Evolutionary conservation across 2,888 invertebrate species (phyloP).

Genomic region (Pantelozetes paolii): DNA sequence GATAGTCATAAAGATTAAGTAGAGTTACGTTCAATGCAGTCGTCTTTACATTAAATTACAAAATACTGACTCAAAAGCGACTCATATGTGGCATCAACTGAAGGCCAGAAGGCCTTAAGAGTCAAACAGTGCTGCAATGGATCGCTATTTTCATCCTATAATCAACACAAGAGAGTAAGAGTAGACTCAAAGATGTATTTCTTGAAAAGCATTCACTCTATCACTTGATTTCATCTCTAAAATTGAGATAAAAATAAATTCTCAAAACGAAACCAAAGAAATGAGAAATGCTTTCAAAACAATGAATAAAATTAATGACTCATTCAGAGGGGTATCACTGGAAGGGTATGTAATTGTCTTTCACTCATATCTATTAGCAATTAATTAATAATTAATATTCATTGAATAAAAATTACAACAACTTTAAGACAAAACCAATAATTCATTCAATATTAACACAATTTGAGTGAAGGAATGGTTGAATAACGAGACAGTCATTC

Average conservation of each 20-base stretch:
- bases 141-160: conserved; percentile 15
- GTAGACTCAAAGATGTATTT: conserved; percentile 21
- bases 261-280: background rate
- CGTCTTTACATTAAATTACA: background rate
- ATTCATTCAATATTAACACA: too few species aligned
- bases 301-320: background rate
- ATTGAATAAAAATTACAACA: background rate
- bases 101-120: background rate
- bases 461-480: background rate
- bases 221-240: background rate
- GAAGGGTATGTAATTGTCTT: too few species aligned
- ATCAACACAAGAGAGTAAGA: background rate
- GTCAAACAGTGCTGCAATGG: background rate
- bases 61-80: conserved; percentile 17
- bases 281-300: background rate
- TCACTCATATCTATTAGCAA: too few species aligned
- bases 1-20: conserved; percentile 34
- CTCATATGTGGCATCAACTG: background rate
- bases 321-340: too few species aligned
- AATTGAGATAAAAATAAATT: background rate
- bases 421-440: background rate
- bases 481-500: background rate
- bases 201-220: background rate
- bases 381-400: too few species aligned
- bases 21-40: conserved; percentile 10